Conservation (phyloP, 2,797 vertebrate species). For the Falco biarmicus region DNA sequence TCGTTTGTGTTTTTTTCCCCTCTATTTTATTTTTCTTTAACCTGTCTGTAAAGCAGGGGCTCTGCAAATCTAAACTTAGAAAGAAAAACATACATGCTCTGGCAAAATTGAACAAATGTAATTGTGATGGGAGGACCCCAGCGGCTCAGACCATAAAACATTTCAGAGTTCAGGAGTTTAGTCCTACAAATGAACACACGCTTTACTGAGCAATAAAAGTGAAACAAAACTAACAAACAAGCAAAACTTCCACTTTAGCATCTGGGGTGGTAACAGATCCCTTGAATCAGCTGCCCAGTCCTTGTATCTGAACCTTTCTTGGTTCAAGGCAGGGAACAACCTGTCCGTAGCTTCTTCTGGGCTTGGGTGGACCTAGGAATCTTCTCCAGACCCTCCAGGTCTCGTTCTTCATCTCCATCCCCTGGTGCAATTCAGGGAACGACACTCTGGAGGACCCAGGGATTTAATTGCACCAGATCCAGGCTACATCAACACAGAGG, state of each 20-base stretch:
- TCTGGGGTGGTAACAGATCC: neutral
- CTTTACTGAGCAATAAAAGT: neutral
- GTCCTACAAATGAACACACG: neutral
- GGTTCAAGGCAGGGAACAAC: neutral
- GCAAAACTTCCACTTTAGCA: neutral
- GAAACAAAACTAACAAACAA: neutral
- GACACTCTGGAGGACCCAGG: neutral
- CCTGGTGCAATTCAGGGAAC: neutral
- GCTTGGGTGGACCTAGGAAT: neutral
- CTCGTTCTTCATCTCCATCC: neutral
- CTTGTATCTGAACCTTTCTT: neutral
- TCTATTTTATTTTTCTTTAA: neutral
- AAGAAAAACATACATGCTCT: neutral
- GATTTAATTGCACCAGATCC: neutral
- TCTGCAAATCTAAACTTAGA: neutral
- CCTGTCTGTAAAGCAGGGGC: neutral
- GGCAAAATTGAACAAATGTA: neutral
- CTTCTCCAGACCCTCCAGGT: neutral
- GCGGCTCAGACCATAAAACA: neutral
- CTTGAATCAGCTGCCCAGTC: fast-evolving
- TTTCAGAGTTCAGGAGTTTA: neutral
- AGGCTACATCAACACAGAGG: neutral
- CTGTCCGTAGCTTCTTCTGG: neutral
- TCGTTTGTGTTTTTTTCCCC: neutral
- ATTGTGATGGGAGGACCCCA: neutral